A percentile compares a stretch with the other conserved stretches of the same genome.
These are phyloP conservation scores for Trachelus tabidus DNA, from an alignment of 2,888 invertebrate genomes.

Conservation along the genomic window DNA sequence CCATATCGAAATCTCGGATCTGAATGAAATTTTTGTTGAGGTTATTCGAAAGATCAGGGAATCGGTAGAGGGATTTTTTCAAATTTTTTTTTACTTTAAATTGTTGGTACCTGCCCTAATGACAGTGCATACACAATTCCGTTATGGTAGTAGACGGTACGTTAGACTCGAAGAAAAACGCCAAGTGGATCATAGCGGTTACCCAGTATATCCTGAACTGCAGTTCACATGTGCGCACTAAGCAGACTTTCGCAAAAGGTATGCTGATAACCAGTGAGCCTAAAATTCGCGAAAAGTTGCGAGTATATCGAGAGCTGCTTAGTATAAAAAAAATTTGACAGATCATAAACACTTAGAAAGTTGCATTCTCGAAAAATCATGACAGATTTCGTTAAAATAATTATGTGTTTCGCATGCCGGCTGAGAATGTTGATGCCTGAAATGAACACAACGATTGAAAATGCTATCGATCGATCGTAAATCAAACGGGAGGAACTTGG, in stretches of 20 bases:
- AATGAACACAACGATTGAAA: not conserved
- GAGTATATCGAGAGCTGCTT: not conserved
- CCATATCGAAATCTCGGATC: not conserved
- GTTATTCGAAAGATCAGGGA: not conserved
- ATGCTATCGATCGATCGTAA: not conserved
- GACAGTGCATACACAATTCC: not conserved
- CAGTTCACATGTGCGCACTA: not conserved
- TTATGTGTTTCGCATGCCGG: not conserved
- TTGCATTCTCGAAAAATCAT: not conserved
- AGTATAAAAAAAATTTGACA: not conserved
- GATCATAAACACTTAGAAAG: not conserved
- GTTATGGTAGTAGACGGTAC: not conserved
- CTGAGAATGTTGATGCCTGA: conserved; percentile 3
- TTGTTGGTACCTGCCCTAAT: too few species aligned
- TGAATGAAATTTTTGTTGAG: not conserved
- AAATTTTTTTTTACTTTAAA: too few species aligned
- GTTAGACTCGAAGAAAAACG: not conserved
- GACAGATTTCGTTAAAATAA: not conserved
- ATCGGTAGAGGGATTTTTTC: too few species aligned
- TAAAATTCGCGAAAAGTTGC: not conserved
- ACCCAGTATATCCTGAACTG: conserved; percentile 3
- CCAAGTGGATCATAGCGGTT: not conserved
- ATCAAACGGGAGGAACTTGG: not conserved
- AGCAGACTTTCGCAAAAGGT: not conserved
- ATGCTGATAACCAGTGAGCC: not conserved